These are phyloP conservation scores for Anser brachyrhynchus DNA, from an alignment of 2,113 vertebrate genomes.

Conservation along the genomic window DNA sequence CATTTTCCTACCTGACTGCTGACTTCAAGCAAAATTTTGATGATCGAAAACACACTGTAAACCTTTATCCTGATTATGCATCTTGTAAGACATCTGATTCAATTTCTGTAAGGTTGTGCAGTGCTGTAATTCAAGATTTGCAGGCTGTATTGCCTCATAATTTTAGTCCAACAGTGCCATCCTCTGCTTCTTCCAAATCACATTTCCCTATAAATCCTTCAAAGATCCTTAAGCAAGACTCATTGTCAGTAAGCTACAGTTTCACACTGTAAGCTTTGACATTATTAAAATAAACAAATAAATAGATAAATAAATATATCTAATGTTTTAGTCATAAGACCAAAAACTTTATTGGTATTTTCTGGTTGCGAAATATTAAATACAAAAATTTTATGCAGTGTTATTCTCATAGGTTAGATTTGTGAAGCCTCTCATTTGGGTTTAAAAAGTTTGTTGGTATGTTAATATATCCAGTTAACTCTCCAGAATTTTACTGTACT, in stretches of 20 bases:
- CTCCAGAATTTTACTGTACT: neutral
- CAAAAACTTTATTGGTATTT: neutral
- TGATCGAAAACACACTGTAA: neutral
- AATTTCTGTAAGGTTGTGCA: slow-evolving; percentile 6
- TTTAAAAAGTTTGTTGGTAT: neutral
- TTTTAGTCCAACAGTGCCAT: slow-evolving; percentile 71
- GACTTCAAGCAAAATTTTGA: neutral
- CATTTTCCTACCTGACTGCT: neutral
- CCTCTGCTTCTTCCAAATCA: slow-evolving; percentile 65
- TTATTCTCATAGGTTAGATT: neutral
- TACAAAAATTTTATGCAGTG: neutral
- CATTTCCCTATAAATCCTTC: neutral
- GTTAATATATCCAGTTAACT: neutral
- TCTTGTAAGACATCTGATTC: neutral
- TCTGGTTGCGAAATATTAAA: neutral
- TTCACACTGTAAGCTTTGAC: neutral
- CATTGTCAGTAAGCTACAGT: neutral
- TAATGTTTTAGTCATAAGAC: neutral
- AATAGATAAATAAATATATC: no score
- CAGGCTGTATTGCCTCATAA: slow-evolving; percentile 19
- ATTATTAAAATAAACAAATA: no score
- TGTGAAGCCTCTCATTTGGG: neutral
- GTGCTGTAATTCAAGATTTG: slow-evolving; percentile 14
- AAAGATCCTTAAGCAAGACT: neutral
- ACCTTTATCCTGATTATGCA: neutral